phyloP scores from a whole-genome alignment of 2,797 vertebrate genomes.

The Coregonus suidteri region DNA sequence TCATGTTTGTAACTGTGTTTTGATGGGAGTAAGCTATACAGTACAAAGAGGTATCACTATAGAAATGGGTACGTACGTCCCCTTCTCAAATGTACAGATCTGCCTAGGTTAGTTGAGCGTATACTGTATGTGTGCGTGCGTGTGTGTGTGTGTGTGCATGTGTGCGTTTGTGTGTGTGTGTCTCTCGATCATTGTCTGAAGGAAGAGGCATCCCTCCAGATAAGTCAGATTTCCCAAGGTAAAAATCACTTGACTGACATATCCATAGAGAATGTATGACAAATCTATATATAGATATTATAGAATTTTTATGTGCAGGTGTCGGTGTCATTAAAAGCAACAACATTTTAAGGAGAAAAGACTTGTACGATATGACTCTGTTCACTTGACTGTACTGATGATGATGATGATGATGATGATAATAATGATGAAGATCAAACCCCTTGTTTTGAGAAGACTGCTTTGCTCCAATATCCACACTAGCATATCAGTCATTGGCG shows the following conservation, averaged over 20 bases:
- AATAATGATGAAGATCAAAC: background rate
- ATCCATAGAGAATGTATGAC: slow-evolving; percentile 82
- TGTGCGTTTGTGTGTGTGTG: background rate
- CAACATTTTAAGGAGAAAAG: slow-evolving; percentile 70
- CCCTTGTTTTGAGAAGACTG: slow-evolving; percentile 49
- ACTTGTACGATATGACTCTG: slow-evolving; percentile 71
- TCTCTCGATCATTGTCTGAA: slow-evolving; percentile 70
- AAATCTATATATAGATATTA: slow-evolving; percentile 71
- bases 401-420: slow-evolving; percentile 24
- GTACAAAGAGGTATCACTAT: slow-evolving; percentile 68
- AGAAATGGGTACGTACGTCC: slow-evolving; percentile 67
- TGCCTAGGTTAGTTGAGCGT: slow-evolving; percentile 61
- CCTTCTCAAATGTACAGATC: slow-evolving; percentile 77
- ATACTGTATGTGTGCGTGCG: slow-evolving; percentile 6
- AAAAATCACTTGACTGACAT: slow-evolving; percentile 76
- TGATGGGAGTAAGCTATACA: slow-evolving; percentile 67
- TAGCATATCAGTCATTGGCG: background rate
- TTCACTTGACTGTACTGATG: slow-evolving; percentile 75
- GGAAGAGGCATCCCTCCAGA: slow-evolving; percentile 72
- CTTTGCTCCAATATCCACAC: background rate
- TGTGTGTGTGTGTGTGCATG: slow-evolving; percentile 13
- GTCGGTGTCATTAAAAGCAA: slow-evolving; percentile 82
- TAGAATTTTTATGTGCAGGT: slow-evolving; percentile 87
- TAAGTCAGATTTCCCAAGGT: slow-evolving; percentile 72
- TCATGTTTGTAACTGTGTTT: slow-evolving; percentile 75